Percentiles rank a stretch among this genome's conserved stretches.
These are phyloP conservation scores for Odobenus rosmarus DNA, from an alignment of 2,113 vertebrate species.

Conservation along the genomic window DNA sequence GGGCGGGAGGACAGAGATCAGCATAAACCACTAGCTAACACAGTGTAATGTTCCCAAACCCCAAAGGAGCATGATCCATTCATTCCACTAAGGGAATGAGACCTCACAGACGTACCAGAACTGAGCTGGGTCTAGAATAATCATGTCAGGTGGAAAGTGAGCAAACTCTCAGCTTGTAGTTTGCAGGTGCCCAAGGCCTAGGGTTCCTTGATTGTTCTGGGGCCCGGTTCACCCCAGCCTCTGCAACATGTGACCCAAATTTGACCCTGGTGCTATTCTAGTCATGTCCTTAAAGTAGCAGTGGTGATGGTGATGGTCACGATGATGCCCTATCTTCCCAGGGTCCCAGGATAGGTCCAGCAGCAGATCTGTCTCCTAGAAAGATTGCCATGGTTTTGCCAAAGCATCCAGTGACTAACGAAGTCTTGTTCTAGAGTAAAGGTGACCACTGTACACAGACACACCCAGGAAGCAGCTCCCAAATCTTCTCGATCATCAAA, in stretches of 20 bases:
- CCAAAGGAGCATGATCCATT: neutral
- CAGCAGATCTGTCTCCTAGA: neutral
- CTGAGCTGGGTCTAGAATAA: neutral
- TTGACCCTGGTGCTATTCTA: neutral
- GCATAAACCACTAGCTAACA: neutral
- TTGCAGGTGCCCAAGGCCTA: neutral
- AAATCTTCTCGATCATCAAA: neutral
- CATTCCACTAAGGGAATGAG: neutral
- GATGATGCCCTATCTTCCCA: neutral
- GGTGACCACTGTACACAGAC: neutral
- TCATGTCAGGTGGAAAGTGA: neutral
- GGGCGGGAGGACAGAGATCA: no score
- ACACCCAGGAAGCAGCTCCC: neutral
- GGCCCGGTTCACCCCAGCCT: neutral
- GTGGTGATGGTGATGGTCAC: no score
- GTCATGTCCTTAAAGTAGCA: neutral
- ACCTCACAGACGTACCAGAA: neutral
- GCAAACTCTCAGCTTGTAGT: neutral
- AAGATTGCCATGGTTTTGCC: neutral
- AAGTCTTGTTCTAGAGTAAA: neutral
- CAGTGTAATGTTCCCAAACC: neutral
- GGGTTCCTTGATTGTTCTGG: neutral
- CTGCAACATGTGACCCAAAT: neutral
- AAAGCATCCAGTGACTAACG: neutral
- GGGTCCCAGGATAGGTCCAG: neutral